phyloP scores from a whole-genome alignment of 2,797 vertebrate species.

The Alosa sapidissima region DNA sequence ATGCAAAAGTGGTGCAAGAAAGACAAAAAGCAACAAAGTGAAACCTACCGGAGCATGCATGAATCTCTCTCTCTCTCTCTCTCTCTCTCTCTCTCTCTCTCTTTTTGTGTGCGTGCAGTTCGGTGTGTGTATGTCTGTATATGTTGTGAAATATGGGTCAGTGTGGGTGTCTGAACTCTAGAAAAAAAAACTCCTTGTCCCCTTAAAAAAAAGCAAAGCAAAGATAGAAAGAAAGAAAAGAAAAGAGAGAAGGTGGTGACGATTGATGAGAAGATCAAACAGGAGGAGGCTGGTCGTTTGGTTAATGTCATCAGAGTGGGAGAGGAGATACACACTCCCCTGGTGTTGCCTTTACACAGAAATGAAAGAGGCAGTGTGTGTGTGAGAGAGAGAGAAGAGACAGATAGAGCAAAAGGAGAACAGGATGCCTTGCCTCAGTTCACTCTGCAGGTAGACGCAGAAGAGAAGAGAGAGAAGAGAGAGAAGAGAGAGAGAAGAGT shows the following conservation, averaged over 20 bases:
- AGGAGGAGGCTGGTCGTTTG: conserved; percentile 26
- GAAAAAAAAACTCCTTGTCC: background rate
- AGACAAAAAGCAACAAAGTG: background rate
- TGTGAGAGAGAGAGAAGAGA: background rate
- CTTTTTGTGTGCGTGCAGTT: conserved; percentile 52
- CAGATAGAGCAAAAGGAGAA: conserved; percentile 1
- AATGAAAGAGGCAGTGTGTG: conserved; percentile 13
- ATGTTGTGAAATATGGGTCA: conserved; percentile 46
- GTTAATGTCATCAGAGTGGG: conserved; percentile 30
- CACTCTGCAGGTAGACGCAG: conserved; percentile 27
- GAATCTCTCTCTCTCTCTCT: conserved; percentile 26
- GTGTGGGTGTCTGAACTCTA: conserved; percentile 42
- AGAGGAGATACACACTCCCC: conserved; percentile 38
- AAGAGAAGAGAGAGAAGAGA: background rate
- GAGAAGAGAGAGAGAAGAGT: background rate
- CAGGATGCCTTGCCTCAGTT: conserved; percentile 37
- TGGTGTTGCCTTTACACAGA: background rate
- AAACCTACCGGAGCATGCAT: background rate
- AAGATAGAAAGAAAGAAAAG: background rate
- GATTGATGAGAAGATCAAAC: background rate
- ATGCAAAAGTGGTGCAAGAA: background rate
- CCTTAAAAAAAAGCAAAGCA: conserved; percentile 25
- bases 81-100: conserved; percentile 21
- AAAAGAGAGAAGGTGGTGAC: conserved; percentile 32
- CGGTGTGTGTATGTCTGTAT: conserved; percentile 37